Conservation (phyloP, 2,797 vertebrate genomes). For the Alectoris magna region DNA sequence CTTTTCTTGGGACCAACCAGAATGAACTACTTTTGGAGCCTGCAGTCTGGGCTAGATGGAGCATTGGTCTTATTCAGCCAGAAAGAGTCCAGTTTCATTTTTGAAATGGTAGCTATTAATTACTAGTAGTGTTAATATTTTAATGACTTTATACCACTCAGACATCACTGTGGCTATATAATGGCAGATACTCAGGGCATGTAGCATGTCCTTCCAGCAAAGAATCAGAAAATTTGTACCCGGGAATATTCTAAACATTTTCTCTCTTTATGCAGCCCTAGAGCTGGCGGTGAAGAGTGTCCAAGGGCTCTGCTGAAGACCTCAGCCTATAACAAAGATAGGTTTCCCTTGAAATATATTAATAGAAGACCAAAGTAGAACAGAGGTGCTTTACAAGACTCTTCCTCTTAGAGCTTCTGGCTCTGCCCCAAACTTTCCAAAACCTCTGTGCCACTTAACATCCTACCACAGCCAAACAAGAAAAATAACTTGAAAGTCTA, state of each 20-base stretch:
- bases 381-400: neutral
- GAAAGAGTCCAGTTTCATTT: neutral
- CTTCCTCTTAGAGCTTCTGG: neutral
- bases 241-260: neutral
- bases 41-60: neutral
- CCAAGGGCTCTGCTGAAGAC: neutral
- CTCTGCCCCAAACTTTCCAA: neutral
- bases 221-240: neutral
- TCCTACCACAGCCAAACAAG: neutral
- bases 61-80: neutral
- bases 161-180: neutral
- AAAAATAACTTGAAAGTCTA: conserved; percentile 9
- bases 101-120: neutral
- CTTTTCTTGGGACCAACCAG: neutral
- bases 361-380: neutral
- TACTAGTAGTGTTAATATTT: neutral
- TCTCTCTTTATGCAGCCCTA: fast-evolving
- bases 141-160: neutral
- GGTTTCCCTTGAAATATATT: neutral
- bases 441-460: neutral
- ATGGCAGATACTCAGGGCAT: neutral
- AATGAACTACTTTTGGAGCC: neutral
- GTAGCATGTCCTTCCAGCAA: neutral
- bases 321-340: neutral
- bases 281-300: neutral